Evolutionary conservation across 1,140 invertebrate genomes (phyloP), one percentile per base, ranked within the genome.

Genomic region (Luehdorfia chinensis): DNA sequence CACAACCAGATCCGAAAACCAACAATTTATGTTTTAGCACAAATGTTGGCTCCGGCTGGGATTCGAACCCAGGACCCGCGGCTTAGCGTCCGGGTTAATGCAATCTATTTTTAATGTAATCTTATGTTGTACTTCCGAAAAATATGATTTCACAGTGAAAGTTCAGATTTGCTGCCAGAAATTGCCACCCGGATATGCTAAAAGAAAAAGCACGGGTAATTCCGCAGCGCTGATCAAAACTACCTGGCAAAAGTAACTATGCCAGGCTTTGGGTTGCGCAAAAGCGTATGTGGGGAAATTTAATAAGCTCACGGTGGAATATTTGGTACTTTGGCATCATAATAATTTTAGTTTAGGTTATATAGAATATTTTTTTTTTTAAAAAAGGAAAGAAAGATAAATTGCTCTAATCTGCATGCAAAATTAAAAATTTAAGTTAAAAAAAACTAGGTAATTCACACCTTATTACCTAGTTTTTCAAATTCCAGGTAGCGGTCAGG

Each of bases 241-340:
- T n/a, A n/a, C n/a, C n/a, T n/a, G n/a, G n/a, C n/a, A n/a, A n/a
- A n/a, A n/a, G n/a, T n/a, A n/a, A n/a, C n/a, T n/a, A n/a, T n/a
- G n/a, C n/a, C n/a, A n/a, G n/a, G n/a, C n/a, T n/a, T n/a, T n/a
- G n/a, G n/a, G n/a, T n/a, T n/a, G n/a, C n/a, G n/a, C n/a, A n/a
- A n/a, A n/a, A 13, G 12, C 9, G 34, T 37, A 37, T 37, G 34
- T 37, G n/a, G 15, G 11, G 34, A 11, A 37, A 37, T 37, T 37
- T 19, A 37, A 1, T 12, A 23, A 11, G 18, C 12, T 13, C 34
- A 11, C n/a, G n/a, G n/a, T n/a, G n/a, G n/a, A n/a, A 9, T 37
- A 9, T 37, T 19, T 4, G 13, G 13, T 37, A 21, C 9, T 21
- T 12, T 18, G 4, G 21, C 18, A 23, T 9, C 34, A 16, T 11